Evolutionary conservation across 2,888 invertebrate species (phyloP).

Genomic region (Trissolcus japonicus): DNA sequence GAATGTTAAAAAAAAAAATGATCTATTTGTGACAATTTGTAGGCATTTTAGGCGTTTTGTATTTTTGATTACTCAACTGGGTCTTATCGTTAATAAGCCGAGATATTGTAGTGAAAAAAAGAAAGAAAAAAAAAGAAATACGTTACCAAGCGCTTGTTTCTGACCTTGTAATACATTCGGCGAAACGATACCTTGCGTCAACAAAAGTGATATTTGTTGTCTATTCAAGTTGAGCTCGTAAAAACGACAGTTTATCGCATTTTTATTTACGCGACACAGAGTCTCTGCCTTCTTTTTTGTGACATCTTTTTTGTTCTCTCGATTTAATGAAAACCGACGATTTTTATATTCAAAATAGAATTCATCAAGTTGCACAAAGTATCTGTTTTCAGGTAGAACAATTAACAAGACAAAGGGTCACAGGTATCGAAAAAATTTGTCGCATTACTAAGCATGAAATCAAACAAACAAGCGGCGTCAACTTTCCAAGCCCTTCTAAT

Average conservation of each 20-base stretch:
- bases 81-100: conserved; percentile 44
- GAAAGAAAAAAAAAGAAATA: too few species aligned
- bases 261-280: conserved; percentile 7
- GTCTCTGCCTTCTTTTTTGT: background rate
- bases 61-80: conserved; percentile 46
- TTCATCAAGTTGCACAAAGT: conserved; percentile 5
- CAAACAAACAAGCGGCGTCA: conserved; percentile 25
- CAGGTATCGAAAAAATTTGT: conserved; percentile 17
- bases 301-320: background rate
- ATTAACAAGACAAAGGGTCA: conserved; percentile 1
- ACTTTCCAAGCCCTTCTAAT: conserved; percentile 14
- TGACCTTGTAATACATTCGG: conserved; percentile 55
- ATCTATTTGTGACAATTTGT: conserved; percentile 32
- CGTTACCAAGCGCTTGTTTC: conserved; percentile 38
- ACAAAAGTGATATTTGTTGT: conserved; percentile 29
- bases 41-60: conserved; percentile 27
- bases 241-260: conserved; percentile 22
- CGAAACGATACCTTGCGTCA: conserved; percentile 28
- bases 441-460: conserved; percentile 25
- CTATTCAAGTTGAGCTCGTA: conserved; percentile 24
- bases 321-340: conserved; percentile 4
- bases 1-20: conserved; percentile 32
- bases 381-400: background rate
- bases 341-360: too few species aligned
- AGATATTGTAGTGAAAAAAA: conserved; percentile 48